Evolutionary conservation across 2,888 invertebrate species (phyloP).

Genomic region (Dryobotodes eremita): DNA sequence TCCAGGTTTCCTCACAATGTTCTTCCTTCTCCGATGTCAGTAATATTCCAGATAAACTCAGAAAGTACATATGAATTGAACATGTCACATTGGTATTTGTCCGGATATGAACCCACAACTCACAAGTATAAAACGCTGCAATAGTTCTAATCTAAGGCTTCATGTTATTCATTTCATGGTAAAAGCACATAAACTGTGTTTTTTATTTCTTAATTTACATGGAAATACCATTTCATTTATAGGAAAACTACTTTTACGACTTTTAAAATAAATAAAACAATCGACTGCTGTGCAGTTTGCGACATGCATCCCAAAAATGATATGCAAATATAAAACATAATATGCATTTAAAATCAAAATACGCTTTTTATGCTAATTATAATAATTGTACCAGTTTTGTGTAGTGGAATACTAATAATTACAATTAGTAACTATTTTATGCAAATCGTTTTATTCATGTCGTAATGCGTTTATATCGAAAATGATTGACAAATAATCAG

Average conservation of each 20-base stretch:
- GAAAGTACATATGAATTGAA: neutral
- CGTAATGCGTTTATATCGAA: slow-evolving; percentile 21
- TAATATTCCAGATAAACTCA: too few relatives aligned
- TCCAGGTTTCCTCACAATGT: too few relatives aligned
- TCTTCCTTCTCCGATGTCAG: too few relatives aligned
- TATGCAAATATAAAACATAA: neutral
- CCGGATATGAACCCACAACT: neutral
- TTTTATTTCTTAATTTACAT: slow-evolving; percentile 16
- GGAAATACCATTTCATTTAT: slow-evolving; percentile 4
- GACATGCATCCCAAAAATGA: neutral
- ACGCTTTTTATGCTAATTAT: slow-evolving; percentile 31
- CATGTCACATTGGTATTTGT: neutral
- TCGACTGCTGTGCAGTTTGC: neutral
- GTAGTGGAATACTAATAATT: slow-evolving; percentile 12
- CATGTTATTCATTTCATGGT: neutral
- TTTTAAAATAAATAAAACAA: slow-evolving; percentile 5
- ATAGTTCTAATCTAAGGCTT: neutral
- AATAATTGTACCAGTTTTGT: slow-evolving; percentile 25
- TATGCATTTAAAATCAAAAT: slow-evolving; percentile 37
- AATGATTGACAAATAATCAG: too few relatives aligned
- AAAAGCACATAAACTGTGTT: slow-evolving; percentile 4
- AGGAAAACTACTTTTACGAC: neutral
- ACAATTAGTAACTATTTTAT: slow-evolving; percentile 5
- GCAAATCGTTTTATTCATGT: slow-evolving; percentile 23
- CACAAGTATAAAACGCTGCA: neutral